Base-by-base conservation (phyloP, 37 sponge, comb jelly and placozoan species). In the Cladorhizidae sp. region DNA sequence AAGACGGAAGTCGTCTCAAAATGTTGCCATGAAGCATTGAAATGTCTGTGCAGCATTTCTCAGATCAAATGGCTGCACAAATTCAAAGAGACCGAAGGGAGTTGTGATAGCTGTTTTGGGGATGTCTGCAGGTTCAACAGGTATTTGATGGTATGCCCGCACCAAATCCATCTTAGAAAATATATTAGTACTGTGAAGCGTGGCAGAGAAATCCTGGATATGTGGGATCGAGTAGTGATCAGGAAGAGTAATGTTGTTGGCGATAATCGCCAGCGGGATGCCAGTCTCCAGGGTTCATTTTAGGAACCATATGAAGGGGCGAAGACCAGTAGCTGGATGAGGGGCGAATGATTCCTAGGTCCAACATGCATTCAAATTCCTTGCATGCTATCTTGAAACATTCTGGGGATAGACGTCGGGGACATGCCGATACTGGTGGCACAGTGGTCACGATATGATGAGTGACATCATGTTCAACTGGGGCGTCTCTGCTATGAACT, bases 191-290 rank as follows among this genome's bases (percentile, higher is more conserved):
- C 88, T 82, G 3, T 87, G 88, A 0, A 83, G 80, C 22, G 80
- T 67, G 21, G 72, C 51, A 8, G 89, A 67, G 70, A 89, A 89
- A 51, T 89, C 80, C 18, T 84, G 90, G 8, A 90, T 75, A 55
- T 90, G 90, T 0, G 90, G 86, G 51, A 90, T 65, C 20, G 90
- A 86, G 54, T 90, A 90, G 14, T 82, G 40, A 64, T 90, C 91
- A 28, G 86, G 80, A 18, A 70, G 33, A 42, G 87, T 86, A 39
- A 37, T 26, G 26, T 50, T 61, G 87, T 91, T 91, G 38, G 86
- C 83, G 82, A 72, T 91, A 91, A 72, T 86, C 91, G 22, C 83
- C 91, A 78, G 87, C 82, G 29, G 87, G 91, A 35, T 82, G 75
- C 91, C 87, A 86, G 62, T 91, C 71, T 64, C 78, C 74, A 79